Conservation (phyloP, 2,888 invertebrate species). For the Nomada fabriciana region DNA sequence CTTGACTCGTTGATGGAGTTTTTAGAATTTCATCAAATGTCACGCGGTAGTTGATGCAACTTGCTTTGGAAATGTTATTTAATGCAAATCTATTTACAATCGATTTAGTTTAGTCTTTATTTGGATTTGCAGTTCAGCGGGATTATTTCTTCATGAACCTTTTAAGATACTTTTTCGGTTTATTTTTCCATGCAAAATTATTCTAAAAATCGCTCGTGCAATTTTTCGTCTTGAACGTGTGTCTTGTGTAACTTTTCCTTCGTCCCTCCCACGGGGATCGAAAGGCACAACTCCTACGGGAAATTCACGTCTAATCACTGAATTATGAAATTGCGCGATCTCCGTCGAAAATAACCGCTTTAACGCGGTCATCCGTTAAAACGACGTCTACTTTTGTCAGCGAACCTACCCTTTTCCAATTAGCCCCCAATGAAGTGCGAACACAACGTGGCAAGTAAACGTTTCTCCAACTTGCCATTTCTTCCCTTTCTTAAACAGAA, state of each 20-base stretch:
- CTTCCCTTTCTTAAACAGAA: not conserved
- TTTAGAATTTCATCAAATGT: too few relatives aligned
- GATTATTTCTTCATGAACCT: not conserved
- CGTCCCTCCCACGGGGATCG: constrained; percentile 27
- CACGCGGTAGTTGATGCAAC: too few relatives aligned
- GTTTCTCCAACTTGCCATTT: not conserved
- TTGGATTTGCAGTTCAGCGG: not conserved
- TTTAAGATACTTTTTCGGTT: not conserved
- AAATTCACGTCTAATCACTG: constrained; percentile 66
- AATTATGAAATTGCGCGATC: constrained; percentile 67
- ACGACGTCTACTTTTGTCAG: constrained; percentile 21
- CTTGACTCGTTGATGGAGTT: too few relatives aligned
- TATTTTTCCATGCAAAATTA: not conserved
- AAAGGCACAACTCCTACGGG: constrained; percentile 60
- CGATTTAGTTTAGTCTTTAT: too few relatives aligned
- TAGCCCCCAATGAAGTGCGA: not conserved
- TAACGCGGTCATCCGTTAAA: constrained; percentile 35
- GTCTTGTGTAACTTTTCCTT: constrained; percentile 28
- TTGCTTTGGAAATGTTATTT: too few relatives aligned
- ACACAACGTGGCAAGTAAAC: not conserved
- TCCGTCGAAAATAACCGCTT: constrained; percentile 40
- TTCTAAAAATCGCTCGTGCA: constrained; percentile 7
- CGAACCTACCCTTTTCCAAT: constrained; percentile 19
- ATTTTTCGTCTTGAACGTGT: constrained; percentile 7
- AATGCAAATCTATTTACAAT: too few relatives aligned